A percentile compares a stretch with the other conserved stretches of the same genome.
These are phyloP conservation scores for Turritopsis rubra DNA, from an alignment of 30 jellyfish, hydroid and myxozoan genomes.

Conservation along the genomic window DNA sequence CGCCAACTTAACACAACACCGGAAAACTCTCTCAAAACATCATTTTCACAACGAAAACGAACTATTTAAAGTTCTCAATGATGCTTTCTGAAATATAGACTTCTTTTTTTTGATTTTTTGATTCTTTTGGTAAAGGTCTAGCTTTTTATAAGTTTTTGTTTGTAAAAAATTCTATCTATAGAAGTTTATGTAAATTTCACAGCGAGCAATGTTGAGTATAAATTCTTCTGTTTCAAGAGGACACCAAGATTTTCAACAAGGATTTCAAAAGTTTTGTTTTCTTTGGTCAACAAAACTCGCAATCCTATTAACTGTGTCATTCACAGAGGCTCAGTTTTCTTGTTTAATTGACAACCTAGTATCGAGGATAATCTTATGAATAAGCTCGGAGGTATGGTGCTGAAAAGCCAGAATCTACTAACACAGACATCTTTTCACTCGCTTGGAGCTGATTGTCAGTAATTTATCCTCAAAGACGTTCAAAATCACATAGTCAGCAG, in stretches of 20 bases:
- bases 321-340: neutral
- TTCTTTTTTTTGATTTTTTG: too few species aligned
- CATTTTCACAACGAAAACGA: too few species aligned
- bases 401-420: neutral
- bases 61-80: too few species aligned
- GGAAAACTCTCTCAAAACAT: too few species aligned
- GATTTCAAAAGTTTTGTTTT: neutral
- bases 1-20: too few species aligned
- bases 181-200: neutral
- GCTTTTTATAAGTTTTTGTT: neutral
- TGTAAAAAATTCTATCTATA: neutral
- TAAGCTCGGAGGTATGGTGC: neutral
- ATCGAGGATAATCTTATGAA: too few species aligned
- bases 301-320: neutral
- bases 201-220: neutral
- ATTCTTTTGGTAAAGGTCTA: neutral
- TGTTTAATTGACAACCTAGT: neutral
- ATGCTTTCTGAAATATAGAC: neutral
- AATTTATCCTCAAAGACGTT: neutral
- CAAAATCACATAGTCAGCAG: neutral
- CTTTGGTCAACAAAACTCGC: neutral
- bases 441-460: too few species aligned
- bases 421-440: neutral
- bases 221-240: neutral
- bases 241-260: neutral